Percentiles rank a stretch among this genome's conserved stretches.
phyloP scores from a whole-genome alignment of 2,888 invertebrate species.

The Syritta pipiens region DNA sequence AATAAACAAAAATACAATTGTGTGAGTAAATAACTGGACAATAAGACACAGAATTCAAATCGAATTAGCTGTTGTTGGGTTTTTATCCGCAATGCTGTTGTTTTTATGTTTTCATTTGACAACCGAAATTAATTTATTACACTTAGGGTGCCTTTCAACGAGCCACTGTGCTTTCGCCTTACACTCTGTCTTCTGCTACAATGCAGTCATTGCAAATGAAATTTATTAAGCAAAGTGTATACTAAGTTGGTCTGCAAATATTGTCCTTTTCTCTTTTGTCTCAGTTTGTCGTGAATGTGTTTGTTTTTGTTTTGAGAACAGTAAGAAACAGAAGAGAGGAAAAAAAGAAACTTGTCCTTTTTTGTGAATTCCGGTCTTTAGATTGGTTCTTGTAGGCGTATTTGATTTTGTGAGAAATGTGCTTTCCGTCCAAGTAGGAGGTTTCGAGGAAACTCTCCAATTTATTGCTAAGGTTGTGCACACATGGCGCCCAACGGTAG shows the following conservation, averaged over 20 bases:
- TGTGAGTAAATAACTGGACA: constrained; percentile 11
- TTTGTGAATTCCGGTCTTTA: no score
- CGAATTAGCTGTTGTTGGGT: constrained; percentile 7
- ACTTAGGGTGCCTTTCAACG: background rate
- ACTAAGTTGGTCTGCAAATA: constrained; percentile 10
- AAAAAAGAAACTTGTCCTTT: no score
- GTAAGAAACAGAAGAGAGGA: no score
- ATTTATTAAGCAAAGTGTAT: constrained; percentile 17
- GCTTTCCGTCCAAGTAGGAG: no score
- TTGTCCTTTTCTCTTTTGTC: background rate
- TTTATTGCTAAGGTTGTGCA: no score
- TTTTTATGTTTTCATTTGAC: constrained; percentile 1
- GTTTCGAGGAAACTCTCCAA: no score
- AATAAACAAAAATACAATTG: background rate
- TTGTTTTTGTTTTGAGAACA: constrained; percentile 12
- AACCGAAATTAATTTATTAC: constrained; percentile 18
- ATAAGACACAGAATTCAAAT: constrained; percentile 22
- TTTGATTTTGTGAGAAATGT: no score
- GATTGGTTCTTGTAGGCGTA: no score
- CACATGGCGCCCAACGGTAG: no score
- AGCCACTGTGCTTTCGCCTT: background rate
- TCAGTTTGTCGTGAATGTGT: background rate
- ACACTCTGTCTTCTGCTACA: no score
- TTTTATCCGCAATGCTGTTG: background rate
- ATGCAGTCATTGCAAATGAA: constrained; percentile 1